These are phyloP conservation scores for Stenodera caucasica DNA, from an alignment of 2,888 invertebrate genomes.

Conservation along the genomic window DNA sequence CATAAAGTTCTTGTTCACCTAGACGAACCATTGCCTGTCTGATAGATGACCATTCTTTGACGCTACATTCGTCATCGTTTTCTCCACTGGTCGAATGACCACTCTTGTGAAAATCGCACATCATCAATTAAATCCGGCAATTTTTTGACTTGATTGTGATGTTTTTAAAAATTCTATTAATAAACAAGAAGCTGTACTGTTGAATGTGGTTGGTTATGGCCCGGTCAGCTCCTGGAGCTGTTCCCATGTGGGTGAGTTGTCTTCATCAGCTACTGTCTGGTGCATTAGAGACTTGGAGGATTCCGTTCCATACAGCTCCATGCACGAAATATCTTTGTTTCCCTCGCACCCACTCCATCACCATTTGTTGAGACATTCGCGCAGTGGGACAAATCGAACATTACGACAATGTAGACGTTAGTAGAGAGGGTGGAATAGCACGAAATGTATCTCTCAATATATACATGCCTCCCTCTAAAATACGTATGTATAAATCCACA, in stretches of 20 bases:
- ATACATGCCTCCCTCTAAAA: background rate
- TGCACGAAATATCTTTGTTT: slow-evolving; percentile 35
- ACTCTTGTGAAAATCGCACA: no score
- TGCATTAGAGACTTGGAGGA: slow-evolving; percentile 50
- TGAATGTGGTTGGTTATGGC: slow-evolving; percentile 10
- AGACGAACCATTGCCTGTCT: slow-evolving; percentile 43
- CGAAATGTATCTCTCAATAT: background rate
- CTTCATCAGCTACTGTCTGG: slow-evolving; percentile 53
- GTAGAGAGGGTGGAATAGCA: background rate
- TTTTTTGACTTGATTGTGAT: no score
- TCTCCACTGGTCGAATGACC: no score
- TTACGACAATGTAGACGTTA: slow-evolving; percentile 22
- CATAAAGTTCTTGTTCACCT: slow-evolving; percentile 36
- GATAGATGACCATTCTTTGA: slow-evolving; percentile 45
- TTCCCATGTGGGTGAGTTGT: slow-evolving; percentile 53
- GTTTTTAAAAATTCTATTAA: background rate
- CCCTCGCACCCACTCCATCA: slow-evolving; percentile 47
- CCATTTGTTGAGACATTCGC: slow-evolving; percentile 48
- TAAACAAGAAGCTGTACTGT: slow-evolving; percentile 14
- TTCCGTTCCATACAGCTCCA: slow-evolving; percentile 40
- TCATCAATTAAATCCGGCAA: no score
- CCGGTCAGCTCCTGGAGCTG: slow-evolving; percentile 25
- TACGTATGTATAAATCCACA: background rate
- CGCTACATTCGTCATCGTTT: slow-evolving; percentile 44
- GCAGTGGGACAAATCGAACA: slow-evolving; percentile 43